phyloP scores from a whole-genome alignment of 2,113 vertebrate species.

The Callospermophilus lateralis region DNA sequence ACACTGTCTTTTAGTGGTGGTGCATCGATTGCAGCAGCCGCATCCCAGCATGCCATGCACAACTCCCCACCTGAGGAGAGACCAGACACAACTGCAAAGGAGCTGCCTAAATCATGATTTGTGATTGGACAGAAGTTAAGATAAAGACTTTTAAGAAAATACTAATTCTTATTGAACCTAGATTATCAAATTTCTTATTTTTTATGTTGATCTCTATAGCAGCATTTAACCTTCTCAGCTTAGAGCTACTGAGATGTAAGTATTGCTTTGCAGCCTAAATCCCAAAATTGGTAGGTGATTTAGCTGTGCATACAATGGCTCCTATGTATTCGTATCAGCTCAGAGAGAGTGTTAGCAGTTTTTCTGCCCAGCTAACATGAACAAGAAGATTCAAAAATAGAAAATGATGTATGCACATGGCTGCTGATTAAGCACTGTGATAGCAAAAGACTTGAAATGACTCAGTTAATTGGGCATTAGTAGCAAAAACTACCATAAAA shows the following conservation, averaged over 20 bases:
- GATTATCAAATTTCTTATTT: neutral
- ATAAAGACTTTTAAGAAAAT: constrained; percentile 30
- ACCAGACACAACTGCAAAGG: neutral
- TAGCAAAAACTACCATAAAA: neutral
- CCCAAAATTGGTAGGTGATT: neutral
- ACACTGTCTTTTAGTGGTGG: neutral
- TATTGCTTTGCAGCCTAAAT: neutral
- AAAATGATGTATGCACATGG: neutral
- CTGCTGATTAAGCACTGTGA: constrained; percentile 42
- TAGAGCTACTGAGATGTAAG: neutral
- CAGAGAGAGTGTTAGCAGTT: neutral
- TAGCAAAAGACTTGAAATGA: neutral
- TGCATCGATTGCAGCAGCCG: neutral
- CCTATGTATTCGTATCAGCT: neutral
- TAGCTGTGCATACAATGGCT: neutral
- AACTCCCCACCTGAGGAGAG: neutral
- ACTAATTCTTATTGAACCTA: neutral
- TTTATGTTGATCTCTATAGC: neutral
- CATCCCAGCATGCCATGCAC: neutral
- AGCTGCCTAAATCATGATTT: neutral
- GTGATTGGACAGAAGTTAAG: neutral
- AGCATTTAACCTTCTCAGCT: neutral
- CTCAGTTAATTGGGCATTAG: neutral
- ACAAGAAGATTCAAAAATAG: neutral
- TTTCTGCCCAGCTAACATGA: neutral